Evolutionary conservation across 2,888 invertebrate species (phyloP).

Genomic region (Cataglyphis livida): DNA sequence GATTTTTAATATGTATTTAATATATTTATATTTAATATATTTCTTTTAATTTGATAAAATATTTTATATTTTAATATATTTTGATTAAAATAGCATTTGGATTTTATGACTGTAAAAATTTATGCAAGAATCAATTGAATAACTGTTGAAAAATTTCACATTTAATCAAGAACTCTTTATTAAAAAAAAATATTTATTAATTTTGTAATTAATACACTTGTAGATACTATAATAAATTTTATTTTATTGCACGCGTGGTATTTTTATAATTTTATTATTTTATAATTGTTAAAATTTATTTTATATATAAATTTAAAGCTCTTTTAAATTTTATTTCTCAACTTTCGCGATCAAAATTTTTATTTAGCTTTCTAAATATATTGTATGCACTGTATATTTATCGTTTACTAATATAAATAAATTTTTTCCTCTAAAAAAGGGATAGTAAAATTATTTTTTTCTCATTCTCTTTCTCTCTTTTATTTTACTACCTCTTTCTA

Average conservation of each 20-base stretch:
- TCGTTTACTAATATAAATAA: slow-evolving; percentile 41
- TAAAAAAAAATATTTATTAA: background rate
- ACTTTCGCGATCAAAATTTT: slow-evolving; percentile 16
- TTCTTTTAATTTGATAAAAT: background rate
- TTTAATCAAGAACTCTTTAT: background rate
- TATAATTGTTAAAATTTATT: background rate
- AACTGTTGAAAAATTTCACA: background rate
- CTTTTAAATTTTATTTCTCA: slow-evolving; percentile 12
- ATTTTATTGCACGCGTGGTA: background rate
- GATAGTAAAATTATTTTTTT: slow-evolving; percentile 46
- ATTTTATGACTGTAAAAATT: background rate
- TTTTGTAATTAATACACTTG: background rate
- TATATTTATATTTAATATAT: background rate
- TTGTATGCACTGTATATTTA: slow-evolving; percentile 5
- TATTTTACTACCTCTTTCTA: background rate
- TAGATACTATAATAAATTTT: background rate
- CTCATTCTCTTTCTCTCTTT: slow-evolving; percentile 26
- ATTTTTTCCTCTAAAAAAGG: slow-evolving; percentile 29
- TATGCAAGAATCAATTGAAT: background rate
- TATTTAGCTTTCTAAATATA: slow-evolving; percentile 26
- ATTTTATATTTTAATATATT: background rate
- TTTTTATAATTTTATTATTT: background rate
- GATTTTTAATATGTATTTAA: background rate
- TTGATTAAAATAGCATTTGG: background rate
- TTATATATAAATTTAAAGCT: background rate